These are phyloP conservation scores for Synchiropus splendidus DNA, from an alignment of 2,113 vertebrate genomes.

Conservation along the genomic window DNA sequence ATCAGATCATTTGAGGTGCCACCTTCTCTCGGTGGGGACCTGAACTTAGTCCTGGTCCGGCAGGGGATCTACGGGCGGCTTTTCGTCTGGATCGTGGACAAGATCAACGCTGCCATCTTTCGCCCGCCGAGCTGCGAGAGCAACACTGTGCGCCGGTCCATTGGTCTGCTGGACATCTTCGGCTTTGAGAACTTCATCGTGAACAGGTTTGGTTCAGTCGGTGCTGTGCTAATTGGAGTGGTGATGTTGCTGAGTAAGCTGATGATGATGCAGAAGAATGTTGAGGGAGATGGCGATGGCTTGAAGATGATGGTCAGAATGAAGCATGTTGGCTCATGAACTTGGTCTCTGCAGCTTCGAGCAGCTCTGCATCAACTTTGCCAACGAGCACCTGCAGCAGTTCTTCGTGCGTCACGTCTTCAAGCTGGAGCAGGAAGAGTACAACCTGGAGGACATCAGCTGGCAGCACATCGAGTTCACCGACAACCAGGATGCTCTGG, in stretches of 20 bases:
- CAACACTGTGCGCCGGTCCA: slow-evolving; percentile 73
- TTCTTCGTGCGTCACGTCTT: slow-evolving; percentile 96
- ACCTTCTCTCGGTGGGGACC: background rate
- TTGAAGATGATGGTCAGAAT: no score
- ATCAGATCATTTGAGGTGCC: no score
- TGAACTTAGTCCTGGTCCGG: background rate
- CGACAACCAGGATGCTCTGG: slow-evolving; percentile 93
- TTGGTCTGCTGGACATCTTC: slow-evolving; percentile 93
- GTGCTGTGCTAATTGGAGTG: background rate
- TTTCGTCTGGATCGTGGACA: slow-evolving; percentile 97
- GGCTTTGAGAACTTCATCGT: slow-evolving; percentile 95
- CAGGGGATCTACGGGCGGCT: slow-evolving; percentile 95
- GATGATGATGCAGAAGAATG: no score
- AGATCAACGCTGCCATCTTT: slow-evolving; percentile 94
- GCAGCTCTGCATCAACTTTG: slow-evolving; percentile 98
- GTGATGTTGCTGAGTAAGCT: no score
- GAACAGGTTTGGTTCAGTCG: slow-evolving; percentile 74
- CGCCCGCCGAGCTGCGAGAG: slow-evolving; percentile 80
- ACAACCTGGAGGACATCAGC: slow-evolving; percentile 96
- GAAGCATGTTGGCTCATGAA: no score
- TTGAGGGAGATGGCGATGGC: no score
- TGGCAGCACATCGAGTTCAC: slow-evolving; percentile 99
- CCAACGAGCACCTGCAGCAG: slow-evolving; percentile 96
- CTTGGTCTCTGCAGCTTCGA: slow-evolving; percentile 75
- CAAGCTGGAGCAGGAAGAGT: slow-evolving; percentile 97